Percentiles rank a stretch among this genome's conserved stretches.
phyloP scores from a whole-genome alignment of 2,797 vertebrate species.

The Novumbra hubbsi region DNA sequence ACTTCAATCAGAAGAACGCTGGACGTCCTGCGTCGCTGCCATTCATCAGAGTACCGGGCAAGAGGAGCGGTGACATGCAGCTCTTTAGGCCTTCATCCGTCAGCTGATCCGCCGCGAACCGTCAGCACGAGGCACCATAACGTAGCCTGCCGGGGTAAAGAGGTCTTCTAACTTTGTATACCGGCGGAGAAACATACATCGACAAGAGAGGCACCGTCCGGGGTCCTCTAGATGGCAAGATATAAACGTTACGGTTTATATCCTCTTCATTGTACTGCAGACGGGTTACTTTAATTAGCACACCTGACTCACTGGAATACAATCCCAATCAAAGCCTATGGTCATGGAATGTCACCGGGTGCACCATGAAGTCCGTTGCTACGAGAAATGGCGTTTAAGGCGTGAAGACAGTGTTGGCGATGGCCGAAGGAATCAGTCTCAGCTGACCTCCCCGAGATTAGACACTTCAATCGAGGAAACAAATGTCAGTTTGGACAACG shows the following conservation, averaged over 20 bases:
- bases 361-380: conserved; percentile 22
- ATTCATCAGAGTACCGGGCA: conserved; percentile 1
- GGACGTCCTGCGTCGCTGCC: background rate
- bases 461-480: conserved; percentile 63
- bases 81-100: conserved; percentile 47
- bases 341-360: conserved; percentile 37
- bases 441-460: conserved; percentile 60
- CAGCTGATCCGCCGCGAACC: conserved; percentile 30
- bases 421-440: conserved; percentile 45
- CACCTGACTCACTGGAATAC: conserved; percentile 23
- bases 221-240: conserved; percentile 6
- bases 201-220: too few species aligned
- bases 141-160: conserved; percentile 51
- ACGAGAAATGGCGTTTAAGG: conserved; percentile 48
- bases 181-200: too few species aligned
- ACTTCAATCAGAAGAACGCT: background rate
- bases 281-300: conserved; percentile 42
- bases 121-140: conserved; percentile 43
- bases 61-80: conserved; percentile 20
- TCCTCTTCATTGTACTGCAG: background rate
- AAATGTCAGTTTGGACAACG: conserved; percentile 60
- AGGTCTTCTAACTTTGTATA: conserved; percentile 22
- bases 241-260: conserved; percentile 7
- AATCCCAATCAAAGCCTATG: conserved; percentile 37
- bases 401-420: conserved; percentile 43